These are phyloP conservation scores for Otolemur crassicaudatus DNA, from an alignment of 2,797 vertebrate species.

Conservation along the genomic window DNA sequence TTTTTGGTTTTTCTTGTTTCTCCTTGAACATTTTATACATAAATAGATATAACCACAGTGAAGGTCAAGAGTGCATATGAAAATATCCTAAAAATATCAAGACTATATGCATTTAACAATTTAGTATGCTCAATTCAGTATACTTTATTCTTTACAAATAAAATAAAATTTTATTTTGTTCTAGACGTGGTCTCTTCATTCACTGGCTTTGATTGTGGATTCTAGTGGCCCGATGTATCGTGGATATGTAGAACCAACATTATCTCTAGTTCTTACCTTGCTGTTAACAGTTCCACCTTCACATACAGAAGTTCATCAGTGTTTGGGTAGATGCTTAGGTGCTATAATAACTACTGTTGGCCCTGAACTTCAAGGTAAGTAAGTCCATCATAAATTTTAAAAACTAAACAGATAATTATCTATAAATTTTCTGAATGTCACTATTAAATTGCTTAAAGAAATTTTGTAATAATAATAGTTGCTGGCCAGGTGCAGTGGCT, in stretches of 20 bases:
- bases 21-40: background rate
- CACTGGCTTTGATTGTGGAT: conserved; percentile 98
- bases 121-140: background rate
- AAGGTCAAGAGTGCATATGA: background rate
- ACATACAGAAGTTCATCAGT: conserved; percentile 98
- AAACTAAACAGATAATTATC: background rate
- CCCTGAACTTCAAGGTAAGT: conserved; percentile 96
- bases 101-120: background rate
- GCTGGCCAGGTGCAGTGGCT: too few relatives aligned
- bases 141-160: conserved; percentile 1
- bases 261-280: conserved; percentile 97
- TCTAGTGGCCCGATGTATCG: conserved; percentile 99
- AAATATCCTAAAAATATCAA: background rate
- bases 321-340: conserved; percentile 97
- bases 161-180: conserved; percentile 68
- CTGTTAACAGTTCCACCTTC: conserved; percentile 97
- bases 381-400: conserved; percentile 47
- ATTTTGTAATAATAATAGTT: background rate
- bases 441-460: conserved; percentile 1
- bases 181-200: conserved; percentile 99
- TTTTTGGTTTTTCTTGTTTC: conserved; percentile 43
- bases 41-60: background rate
- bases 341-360: conserved; percentile 99
- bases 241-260: conserved; percentile 97
- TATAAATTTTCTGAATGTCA: background rate